Evolutionary conservation across 2,113 vertebrate genomes (phyloP), one percentile per base, ranked within the genome.

Genomic region (Speoplatyrhinus poulsoni): DNA sequence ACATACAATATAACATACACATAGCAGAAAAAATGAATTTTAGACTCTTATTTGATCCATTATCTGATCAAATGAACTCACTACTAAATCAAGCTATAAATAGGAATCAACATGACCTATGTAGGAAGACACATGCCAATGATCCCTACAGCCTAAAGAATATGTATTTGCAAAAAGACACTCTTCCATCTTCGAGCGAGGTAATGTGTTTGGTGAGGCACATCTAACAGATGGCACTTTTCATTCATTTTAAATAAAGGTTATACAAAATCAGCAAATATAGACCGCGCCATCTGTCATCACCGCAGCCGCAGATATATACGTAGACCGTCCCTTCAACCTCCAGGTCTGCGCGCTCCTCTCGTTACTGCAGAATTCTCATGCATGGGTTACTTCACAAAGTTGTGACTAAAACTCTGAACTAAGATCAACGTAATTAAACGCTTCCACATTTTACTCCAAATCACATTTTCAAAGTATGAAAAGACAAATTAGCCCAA

Each of bases 241-340:
- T 70, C 67, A 75, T 79, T 80, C 79, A 72, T 71, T 78, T 41
- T 80, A 49, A 77, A 64, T 72, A 77, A 84, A 82, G 79, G 87
- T 85, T 87, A 82, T 82, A 75, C 59, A 57, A 65, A 76, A 46
- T 74, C 59, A 82, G 72, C 72, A 56, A 72, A 82, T 81, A 82
- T 72, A 81, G 77, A 60, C n/a, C 7, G 0, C 8, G 41, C 84
- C 82, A 87, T 85, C 82, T 87, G 87, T 55, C 76, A 13, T 26
- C 4, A 32, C 2, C 8, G 19, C 19, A 57, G 16, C 53, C 17
- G 10, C 11, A 57, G 19, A 57, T 55, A 55, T 55, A 55, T 26
- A 26, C 26, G 26, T n/a, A 32, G 55, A 57, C 16, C 7, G 3
- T 52, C 36, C 36, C 36, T 41, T 41, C 36, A 41, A 52, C 49